These are phyloP conservation scores for Platanista minor DNA, from an alignment of 2,113 vertebrate genomes.

Conservation along the genomic window DNA sequence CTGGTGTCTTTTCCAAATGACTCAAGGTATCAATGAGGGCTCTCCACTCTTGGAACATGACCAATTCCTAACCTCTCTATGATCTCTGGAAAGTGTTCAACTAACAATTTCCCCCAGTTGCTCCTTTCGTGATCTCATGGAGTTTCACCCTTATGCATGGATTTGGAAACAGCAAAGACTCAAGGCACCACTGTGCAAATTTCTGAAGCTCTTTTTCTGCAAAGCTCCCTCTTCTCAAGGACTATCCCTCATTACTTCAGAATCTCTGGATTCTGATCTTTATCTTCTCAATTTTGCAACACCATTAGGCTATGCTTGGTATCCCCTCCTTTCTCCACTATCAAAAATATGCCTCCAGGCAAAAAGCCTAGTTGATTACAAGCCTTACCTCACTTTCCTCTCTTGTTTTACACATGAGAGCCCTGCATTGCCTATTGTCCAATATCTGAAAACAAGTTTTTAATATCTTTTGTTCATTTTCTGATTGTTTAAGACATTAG, in stretches of 20 bases:
- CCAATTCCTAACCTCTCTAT: background rate
- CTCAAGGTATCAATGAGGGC: background rate
- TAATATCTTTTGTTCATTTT: background rate
- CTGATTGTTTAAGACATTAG: background rate
- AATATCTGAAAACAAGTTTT: background rate
- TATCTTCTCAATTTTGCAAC: background rate
- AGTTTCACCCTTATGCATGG: background rate
- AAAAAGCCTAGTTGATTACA: background rate
- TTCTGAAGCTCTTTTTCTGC: background rate
- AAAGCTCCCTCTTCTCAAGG: background rate
- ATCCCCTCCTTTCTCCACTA: background rate
- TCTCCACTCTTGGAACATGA: background rate
- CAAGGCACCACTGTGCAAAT: background rate
- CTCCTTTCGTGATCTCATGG: background rate
- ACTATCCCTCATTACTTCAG: background rate
- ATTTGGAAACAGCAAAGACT: background rate
- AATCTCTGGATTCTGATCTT: background rate
- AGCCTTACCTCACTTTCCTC: background rate
- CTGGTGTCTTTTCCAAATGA: background rate
- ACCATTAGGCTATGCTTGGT: background rate
- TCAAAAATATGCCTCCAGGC: background rate
- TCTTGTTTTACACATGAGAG: background rate
- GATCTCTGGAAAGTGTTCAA: background rate
- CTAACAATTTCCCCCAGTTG: background rate
- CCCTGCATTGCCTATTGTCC: background rate